phyloP scores from a whole-genome alignment of 2,888 invertebrate genomes.

The Heteromurus nitidus region DNA sequence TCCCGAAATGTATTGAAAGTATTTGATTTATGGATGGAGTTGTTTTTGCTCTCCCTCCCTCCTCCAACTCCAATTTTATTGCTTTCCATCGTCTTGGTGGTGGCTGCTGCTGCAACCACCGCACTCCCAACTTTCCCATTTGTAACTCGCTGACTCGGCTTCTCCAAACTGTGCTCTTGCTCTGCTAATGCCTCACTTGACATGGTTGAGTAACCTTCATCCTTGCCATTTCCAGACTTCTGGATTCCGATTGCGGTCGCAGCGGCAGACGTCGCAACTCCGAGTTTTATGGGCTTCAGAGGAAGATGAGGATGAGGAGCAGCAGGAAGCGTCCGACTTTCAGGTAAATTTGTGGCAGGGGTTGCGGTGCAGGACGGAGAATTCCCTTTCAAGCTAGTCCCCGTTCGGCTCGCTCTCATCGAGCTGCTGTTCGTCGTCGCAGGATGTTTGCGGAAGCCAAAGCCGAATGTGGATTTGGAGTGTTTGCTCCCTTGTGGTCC shows the following conservation, averaged over 20 bases:
- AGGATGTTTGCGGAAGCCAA: slow-evolving; percentile 27
- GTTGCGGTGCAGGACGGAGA: slow-evolving; percentile 25
- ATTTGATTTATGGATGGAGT: slow-evolving; percentile 70
- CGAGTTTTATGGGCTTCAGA: slow-evolving; percentile 56
- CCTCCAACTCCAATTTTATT: slow-evolving; percentile 37
- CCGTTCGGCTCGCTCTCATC: too few relatives aligned
- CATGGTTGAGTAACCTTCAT: slow-evolving; percentile 73
- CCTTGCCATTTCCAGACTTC: slow-evolving; percentile 65
- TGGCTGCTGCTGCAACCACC: background rate
- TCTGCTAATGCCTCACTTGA: slow-evolving; percentile 72
- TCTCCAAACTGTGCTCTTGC: slow-evolving; percentile 65
- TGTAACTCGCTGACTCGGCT: slow-evolving; percentile 38
- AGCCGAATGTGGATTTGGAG: slow-evolving; percentile 57
- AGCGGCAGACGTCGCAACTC: slow-evolving; percentile 15
- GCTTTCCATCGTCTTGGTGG: too few relatives aligned
- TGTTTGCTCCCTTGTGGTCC: slow-evolving; percentile 47
- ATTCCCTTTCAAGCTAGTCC: too few relatives aligned
- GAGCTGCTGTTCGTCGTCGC: too few relatives aligned
- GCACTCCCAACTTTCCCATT: background rate
- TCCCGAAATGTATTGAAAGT: slow-evolving; percentile 70
- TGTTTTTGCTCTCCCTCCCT: slow-evolving; percentile 22
- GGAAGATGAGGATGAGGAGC: too few relatives aligned
- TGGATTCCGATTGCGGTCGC: slow-evolving; percentile 38
- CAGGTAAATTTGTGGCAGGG: slow-evolving; percentile 45
- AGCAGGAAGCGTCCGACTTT: too few relatives aligned